Evolutionary conservation across 2,888 invertebrate species (phyloP), one percentile per base, ranked within the genome.

Genomic region (Tetheella fluctuosa): DNA sequence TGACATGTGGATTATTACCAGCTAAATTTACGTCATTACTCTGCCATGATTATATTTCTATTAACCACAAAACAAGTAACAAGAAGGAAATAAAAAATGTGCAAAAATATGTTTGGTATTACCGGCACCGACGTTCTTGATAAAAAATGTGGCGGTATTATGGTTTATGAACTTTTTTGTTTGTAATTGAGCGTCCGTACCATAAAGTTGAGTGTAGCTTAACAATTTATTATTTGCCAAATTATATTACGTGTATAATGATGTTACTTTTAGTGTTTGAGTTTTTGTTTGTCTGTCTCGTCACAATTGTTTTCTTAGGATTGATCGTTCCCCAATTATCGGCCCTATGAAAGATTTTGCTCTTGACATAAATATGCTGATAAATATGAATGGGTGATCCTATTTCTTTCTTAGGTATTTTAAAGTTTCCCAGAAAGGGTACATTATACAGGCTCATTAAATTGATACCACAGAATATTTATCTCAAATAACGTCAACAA

Each of bases 11-110:
- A 48, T 48, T 10, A 20, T 48, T 48, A 48, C 42, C 42, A 42
- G 20, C 48, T 8, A 20, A 48, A 48, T 48, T 20, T 48, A 48
- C 17, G 48, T 48, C 48, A 48, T 48, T 48, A 48, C 20, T 48
- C 20, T 10, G 20, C 20, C 20, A 20, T 48, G 39, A 48, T 48
- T 48, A 48, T 48, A 48, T 48, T 20, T 20, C 7, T 20, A 48
- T 48, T 48, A 48, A 20, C 48, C 48, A 20, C 48, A 48, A 10
- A 48, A n/a, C 48, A 20, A 5, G 48, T 10, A 20, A 20, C 25
- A 25, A 25, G 25, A n/a, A n/a, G n/a, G n/a, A n/a, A n/a, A n/a
- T 10, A 48, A 48, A 48, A 48, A 48, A 20, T 7, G 17, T 48
- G 20, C 2, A 10, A 48, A 20, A 20, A 48, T 48, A 48, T 10